A percentile compares a stretch with the other conserved stretches of the same genome.
phyloP scores from a whole-genome alignment of 2,113 vertebrate species.

The Notothenia rossii region DNA sequence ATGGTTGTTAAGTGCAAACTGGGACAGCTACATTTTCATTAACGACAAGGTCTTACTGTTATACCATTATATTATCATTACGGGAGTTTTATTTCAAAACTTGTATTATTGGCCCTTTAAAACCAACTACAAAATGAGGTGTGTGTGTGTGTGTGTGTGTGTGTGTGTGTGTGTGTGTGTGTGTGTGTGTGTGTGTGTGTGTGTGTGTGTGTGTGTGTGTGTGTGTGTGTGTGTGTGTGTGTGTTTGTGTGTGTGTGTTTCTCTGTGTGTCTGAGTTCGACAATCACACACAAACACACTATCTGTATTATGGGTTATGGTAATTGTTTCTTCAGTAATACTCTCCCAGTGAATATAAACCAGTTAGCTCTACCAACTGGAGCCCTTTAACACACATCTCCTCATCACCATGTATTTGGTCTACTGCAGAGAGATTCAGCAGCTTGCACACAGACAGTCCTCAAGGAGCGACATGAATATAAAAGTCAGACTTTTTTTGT shows the following conservation, averaged over 20 bases:
- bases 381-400: slow-evolving; percentile 53
- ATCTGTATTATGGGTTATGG: slow-evolving; percentile 55
- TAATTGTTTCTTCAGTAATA: slow-evolving; percentile 61
- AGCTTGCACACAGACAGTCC: slow-evolving; percentile 19
- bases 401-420: slow-evolving; percentile 58
- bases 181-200: not conserved
- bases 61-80: not conserved
- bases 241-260: too few species aligned
- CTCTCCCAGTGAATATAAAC: slow-evolving; percentile 71
- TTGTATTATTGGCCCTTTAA: slow-evolving; percentile 34
- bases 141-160: slow-evolving; percentile 17
- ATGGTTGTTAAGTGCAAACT: slow-evolving; percentile 17
- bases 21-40: slow-evolving; percentile 5
- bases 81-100: slow-evolving; percentile 21
- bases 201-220: too few species aligned
- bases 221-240: too few species aligned
- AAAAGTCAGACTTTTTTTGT: not conserved
- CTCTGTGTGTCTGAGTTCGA: too few species aligned
- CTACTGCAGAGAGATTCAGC: slow-evolving; percentile 27
- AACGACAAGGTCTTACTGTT: slow-evolving; percentile 8
- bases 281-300: slow-evolving; percentile 1
- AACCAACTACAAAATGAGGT: slow-evolving; percentile 12
- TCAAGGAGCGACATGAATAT: slow-evolving; percentile 1
- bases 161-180: slow-evolving; percentile 1
- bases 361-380: slow-evolving; percentile 45